Base-by-base conservation (phyloP, 2,888 invertebrate genomes). In the Pterostichus niger region DNA sequence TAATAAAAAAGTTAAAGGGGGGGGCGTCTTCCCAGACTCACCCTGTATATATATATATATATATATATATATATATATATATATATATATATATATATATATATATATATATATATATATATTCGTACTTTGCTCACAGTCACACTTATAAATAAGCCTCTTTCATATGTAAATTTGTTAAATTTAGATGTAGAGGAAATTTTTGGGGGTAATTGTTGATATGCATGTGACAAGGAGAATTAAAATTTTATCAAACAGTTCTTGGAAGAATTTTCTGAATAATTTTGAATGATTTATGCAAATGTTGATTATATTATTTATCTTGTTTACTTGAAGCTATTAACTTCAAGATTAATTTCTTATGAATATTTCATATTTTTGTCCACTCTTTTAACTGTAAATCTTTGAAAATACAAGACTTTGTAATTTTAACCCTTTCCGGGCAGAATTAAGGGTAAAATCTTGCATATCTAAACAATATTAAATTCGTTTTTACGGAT, bases 101-200 rank as follows among this genome's bases (percentile, higher is more conserved):
- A n/a, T n/a, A n/a, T n/a, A n/a, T n/a, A n/a, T n/a, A n/a, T n/a
- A n/a, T n/a, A n/a, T n/a, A n/a, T n/a, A 10, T 56, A 15, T 6
- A 56, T 17, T 13, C 56, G 17, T 56, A 56, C 17, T 40, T 40
- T 40, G 40, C 40, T 2, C 24, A 24, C 24, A 24, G 24, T 24
- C 24, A 31, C 31, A 61, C 0, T 33, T 61, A 31, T 11, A 24
- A 31, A 5, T 35, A 17, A 13, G 3, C 11, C 9, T 44, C 6
- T 44, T 17, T 56, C 17, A 44, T 44, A 71, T 64, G 44, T 9
- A 44, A 44, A 71, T 44, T 17, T 44, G 15, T 71, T 68, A 44
- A 44, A 71, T 71, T 71, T 44, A 46, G 17, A 46, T 17, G 44
- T 71, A 35, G 40, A 33, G 6, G 31, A 31, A 61, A n/a, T 11